A percentile compares a stretch with the other conserved stretches of the same genome.
These are phyloP conservation scores for Agrotis exclamationis DNA, from an alignment of 2,888 invertebrate genomes.

Conservation along the genomic window DNA sequence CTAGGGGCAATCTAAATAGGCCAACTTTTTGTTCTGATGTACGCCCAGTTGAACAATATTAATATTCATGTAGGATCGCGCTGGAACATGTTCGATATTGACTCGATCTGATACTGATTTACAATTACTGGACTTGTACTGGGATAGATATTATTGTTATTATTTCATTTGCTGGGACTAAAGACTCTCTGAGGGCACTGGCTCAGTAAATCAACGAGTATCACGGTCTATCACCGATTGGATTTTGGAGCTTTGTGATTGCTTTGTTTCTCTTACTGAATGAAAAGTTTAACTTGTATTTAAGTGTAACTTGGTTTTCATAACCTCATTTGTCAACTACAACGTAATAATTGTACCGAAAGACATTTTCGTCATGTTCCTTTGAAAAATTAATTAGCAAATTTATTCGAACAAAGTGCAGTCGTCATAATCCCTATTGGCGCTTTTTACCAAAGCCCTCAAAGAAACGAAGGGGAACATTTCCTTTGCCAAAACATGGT, in stretches of 20 bases:
- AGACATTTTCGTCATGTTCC: not conserved
- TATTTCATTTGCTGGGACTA: conserved; percentile 3
- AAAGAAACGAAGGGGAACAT: conserved; percentile 5
- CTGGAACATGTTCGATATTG: conserved; percentile 31
- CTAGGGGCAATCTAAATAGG: conserved; percentile 32
- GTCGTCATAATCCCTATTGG: conserved; percentile 18
- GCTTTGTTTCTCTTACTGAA: not conserved
- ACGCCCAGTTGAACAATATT: conserved; percentile 26
- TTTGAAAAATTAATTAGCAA: conserved; percentile 24
- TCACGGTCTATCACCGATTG: not conserved
- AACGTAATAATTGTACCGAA: not conserved
- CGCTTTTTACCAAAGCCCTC: conserved; percentile 9
- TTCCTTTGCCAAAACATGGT: conserved; percentile 27
- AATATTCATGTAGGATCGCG: conserved; percentile 48
- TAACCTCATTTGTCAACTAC: not conserved
- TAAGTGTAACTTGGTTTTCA: too few species aligned
- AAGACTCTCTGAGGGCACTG: not conserved
- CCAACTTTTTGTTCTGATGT: conserved; percentile 42
- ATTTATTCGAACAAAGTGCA: conserved; percentile 14
- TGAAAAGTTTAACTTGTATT: too few species aligned
- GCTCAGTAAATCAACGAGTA: not conserved
- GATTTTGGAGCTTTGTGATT: not conserved
- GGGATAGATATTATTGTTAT: conserved; percentile 8
- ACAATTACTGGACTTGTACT: conserved; percentile 24
- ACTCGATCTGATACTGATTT: conserved; percentile 34